Percentiles rank a stretch among this genome's conserved stretches.
Evolutionary conservation across 2,113 vertebrate species (phyloP).

Genomic region (Phrynocephalus versicolor): DNA sequence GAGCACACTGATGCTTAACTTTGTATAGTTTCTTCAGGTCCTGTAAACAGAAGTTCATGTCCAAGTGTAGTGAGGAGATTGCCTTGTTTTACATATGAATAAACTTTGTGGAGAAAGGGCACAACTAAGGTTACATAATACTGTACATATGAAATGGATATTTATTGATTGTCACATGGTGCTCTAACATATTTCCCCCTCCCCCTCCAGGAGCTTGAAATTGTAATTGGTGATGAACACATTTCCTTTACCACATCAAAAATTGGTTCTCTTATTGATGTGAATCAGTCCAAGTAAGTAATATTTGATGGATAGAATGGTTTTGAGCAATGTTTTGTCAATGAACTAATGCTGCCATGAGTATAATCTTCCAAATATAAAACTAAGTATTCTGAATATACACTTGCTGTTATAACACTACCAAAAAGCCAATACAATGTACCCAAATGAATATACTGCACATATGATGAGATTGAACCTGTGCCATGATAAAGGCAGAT

Average conservation of each 20-base stretch:
- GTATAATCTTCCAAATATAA: background rate
- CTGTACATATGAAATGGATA: background rate
- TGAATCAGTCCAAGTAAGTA: constrained; percentile 98
- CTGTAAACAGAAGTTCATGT: background rate
- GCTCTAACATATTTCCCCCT: background rate
- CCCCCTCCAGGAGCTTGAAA: constrained; percentile 89
- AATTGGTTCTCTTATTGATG: constrained; percentile 98
- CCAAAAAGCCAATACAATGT: background rate
- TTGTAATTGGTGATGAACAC: constrained; percentile 98
- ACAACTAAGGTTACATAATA: background rate
- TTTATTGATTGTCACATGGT: background rate
- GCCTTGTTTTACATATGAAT: background rate
- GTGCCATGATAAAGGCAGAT: background rate
- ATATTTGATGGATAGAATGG: background rate
- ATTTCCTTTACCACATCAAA: constrained; percentile 99
- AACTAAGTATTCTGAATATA: background rate
- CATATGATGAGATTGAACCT: background rate
- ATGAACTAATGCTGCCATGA: background rate
- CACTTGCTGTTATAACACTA: background rate
- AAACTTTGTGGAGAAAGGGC: no score
- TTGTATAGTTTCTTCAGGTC: background rate
- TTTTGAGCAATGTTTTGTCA: background rate
- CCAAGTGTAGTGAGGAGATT: background rate
- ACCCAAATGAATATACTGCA: background rate
- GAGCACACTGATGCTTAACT: no score